Percentiles rank a stretch among this genome's conserved stretches.
These are phyloP conservation scores for Galaxias olidus DNA, from an alignment of 2,797 vertebrate genomes.

Conservation along the genomic window DNA sequence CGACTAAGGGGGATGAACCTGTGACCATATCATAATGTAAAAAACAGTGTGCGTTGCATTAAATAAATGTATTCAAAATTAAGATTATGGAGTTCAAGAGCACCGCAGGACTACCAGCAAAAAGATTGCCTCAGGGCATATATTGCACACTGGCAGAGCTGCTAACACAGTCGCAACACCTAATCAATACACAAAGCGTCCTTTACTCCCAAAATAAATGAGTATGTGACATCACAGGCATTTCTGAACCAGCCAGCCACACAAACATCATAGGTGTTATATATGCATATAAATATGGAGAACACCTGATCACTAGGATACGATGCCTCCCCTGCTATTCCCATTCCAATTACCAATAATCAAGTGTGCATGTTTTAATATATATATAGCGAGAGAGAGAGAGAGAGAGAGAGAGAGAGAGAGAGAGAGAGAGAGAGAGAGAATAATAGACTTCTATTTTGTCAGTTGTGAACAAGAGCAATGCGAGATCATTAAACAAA, in stretches of 20 bases:
- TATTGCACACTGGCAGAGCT: conserved; percentile 88
- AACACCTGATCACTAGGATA: not conserved
- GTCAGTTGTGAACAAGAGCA: too few species aligned
- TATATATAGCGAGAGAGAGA: too few species aligned
- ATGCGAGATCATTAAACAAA: too few species aligned
- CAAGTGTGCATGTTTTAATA: conserved; percentile 16
- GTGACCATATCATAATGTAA: conserved; percentile 83
- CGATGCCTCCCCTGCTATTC: too few species aligned
- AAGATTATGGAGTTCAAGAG: conserved; percentile 90
- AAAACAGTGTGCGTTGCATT: conserved; percentile 87
- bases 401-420: too few species aligned
- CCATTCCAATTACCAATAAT: conserved; percentile 13
- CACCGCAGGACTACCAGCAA: conserved; percentile 83
- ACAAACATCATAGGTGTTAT: conserved; percentile 87
- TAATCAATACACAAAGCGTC: conserved; percentile 85
- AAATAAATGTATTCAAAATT: conserved; percentile 98
- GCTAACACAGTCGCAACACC: conserved; percentile 83
- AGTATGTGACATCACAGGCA: conserved; percentile 83
- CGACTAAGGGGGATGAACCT: conserved; percentile 69
- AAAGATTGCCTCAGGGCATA: conserved; percentile 80
- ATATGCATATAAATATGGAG: too few species aligned
- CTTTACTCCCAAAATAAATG: conserved; percentile 67
- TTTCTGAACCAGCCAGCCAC: conserved; percentile 22
- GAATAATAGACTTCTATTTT: conserved; percentile 3
- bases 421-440: too few species aligned